Base-by-base conservation (phyloP, 2,797 vertebrate genomes). In the Manis crassicaudata region DNA sequence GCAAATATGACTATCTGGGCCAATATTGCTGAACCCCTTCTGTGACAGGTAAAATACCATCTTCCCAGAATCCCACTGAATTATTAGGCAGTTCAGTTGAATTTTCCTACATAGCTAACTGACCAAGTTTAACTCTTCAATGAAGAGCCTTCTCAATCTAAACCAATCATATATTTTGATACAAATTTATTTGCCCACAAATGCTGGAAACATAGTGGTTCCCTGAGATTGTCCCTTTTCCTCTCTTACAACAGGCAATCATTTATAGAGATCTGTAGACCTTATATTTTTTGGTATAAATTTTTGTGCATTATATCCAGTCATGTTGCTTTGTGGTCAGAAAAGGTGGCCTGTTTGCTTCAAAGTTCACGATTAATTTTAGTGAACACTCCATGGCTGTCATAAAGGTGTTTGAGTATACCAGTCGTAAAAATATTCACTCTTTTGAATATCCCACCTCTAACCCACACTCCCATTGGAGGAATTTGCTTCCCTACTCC, bases 281-380 rank as follows among this genome's bases (percentile, higher is more conserved):
- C 10, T 29, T 37, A 52, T 7, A 0, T 56, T 89, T 81, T 32
- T 32, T 46, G 18, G 10, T 32, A 29, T 7, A 73, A 6, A 4
- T 5, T 85, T 70, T 62, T 56, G 14, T 88, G 25, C 88, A 11
- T 79, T 25, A 5, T 82, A 35, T 25, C 1, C 5, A 46, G 4
- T 83, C 68, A 2, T 8, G 20, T 14, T 46, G 20, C 8, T 84
- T 85, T n/a, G 29, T 43, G 25, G 8, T 68, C 32, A 60, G 21
- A 68, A 83, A 85, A 87, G 0, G 4, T 27, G 13, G 56, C 7
- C 35, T 75, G 9, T 0, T 85, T 50, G 56, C 63, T 37, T 6
- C 54, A n/a, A 76, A 83, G 12, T 43, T 62, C 25, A 88, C 46
- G n/a, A 68, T 79, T 73, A 76, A 63, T 37, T 67, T 90, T 68